Conservation (phyloP, 2,113 vertebrate genomes). For the Cettia cetti region DNA sequence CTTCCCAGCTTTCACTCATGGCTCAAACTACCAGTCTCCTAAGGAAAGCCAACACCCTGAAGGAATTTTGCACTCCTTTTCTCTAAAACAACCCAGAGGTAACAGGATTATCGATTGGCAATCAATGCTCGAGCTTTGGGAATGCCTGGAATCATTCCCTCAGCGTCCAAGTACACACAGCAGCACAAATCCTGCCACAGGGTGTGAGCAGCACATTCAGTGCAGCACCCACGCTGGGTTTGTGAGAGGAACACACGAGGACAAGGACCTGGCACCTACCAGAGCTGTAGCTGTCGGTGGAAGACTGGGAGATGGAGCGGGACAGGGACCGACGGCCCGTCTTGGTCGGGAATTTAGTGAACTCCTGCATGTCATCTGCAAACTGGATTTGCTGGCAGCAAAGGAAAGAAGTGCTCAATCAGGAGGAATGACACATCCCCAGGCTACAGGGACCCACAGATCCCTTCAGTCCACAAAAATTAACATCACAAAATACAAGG, state of each 20-base stretch:
- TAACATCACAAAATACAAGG: not conserved
- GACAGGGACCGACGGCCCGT: slow-evolving; percentile 93
- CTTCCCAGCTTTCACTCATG: not conserved
- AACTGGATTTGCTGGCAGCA: slow-evolving; percentile 90
- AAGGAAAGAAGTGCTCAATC: not conserved
- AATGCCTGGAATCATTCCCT: not conserved
- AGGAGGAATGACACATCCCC: not conserved
- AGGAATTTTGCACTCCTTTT: not conserved
- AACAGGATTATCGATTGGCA: not conserved
- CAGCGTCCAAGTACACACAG: not conserved
- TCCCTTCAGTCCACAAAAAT: not conserved
- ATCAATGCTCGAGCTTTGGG: not conserved
- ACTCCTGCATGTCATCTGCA: slow-evolving; percentile 98
- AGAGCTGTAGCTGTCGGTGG: slow-evolving; percentile 98
- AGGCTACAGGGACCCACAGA: fast-evolving
- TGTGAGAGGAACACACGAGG: fast-evolving
- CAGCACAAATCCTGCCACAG: fast-evolving
- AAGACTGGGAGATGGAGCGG: slow-evolving; percentile 97
- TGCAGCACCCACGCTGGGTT: fast-evolving
- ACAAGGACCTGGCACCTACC: slow-evolving; percentile 72
- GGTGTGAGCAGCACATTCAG: fast-evolving
- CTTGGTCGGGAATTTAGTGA: slow-evolving; percentile 95
- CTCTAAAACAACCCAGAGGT: not conserved
- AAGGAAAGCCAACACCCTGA: not conserved
- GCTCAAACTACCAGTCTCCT: not conserved